Conservation (phyloP, 2,888 invertebrate genomes). For the Trisateles emortualis region DNA sequence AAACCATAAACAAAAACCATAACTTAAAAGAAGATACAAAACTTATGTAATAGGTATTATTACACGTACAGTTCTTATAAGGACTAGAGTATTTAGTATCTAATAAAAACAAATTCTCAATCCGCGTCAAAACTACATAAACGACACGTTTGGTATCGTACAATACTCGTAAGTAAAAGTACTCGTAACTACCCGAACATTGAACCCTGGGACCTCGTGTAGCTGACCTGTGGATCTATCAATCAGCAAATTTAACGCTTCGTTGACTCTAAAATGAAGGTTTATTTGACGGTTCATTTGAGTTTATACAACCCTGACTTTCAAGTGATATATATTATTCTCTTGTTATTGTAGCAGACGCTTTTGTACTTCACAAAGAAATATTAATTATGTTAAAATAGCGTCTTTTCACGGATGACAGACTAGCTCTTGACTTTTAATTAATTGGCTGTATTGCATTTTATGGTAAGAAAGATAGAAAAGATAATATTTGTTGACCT, state of each 20-base stretch:
- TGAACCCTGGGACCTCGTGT: conserved; percentile 56
- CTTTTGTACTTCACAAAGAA: conserved; percentile 29
- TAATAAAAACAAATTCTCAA: not conserved
- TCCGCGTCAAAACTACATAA: conserved; percentile 8
- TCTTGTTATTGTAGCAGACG: conserved; percentile 16
- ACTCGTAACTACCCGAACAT: conserved; percentile 48
- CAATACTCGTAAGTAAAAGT: conserved; percentile 31
- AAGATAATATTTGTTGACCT: too few species aligned
- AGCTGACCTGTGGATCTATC: conserved; percentile 46
- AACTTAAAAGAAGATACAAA: too few species aligned
- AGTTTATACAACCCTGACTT: conserved; percentile 56
- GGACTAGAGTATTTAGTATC: not conserved
- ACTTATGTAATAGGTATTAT: too few species aligned
- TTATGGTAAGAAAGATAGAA: too few species aligned
- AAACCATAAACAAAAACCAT: too few species aligned
- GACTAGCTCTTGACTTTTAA: conserved; percentile 15
- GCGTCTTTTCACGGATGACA: conserved; percentile 10
- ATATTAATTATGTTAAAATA: conserved; percentile 28
- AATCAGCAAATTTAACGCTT: conserved; percentile 56
- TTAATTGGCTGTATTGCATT: too few species aligned
- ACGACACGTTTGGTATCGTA: conserved; percentile 15
- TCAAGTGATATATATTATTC: conserved; percentile 49
- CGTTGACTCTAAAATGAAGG: conserved; percentile 36
- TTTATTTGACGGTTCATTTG: conserved; percentile 33
- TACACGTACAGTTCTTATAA: not conserved